These are phyloP conservation scores for Origma solitaria DNA, from an alignment of 2,113 vertebrate genomes.

Conservation along the genomic window DNA sequence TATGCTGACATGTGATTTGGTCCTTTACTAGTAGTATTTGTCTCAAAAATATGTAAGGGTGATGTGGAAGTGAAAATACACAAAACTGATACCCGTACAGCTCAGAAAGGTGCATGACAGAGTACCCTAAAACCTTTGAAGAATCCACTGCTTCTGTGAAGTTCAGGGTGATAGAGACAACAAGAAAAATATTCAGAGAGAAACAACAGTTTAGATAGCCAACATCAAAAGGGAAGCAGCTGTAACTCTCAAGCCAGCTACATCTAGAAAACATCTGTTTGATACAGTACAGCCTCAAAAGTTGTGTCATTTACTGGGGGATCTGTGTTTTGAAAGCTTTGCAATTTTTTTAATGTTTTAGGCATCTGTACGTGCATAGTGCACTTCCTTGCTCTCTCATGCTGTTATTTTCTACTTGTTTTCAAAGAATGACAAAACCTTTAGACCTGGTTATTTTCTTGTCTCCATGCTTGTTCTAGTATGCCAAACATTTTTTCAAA, in stretches of 20 bases:
- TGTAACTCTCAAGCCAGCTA: neutral
- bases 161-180: neutral
- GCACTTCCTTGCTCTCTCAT: neutral
- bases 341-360: neutral
- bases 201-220: neutral
- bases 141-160: neutral
- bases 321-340: neutral
- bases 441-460: neutral
- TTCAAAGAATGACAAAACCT: neutral
- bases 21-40: neutral
- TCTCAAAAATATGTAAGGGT: neutral
- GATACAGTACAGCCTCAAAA: neutral
- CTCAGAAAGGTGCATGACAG: neutral
- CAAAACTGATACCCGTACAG: neutral
- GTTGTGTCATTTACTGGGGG: neutral
- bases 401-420: conserved; percentile 5
- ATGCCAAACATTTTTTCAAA: neutral
- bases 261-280: neutral
- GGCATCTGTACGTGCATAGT: neutral
- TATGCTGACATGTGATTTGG: neutral
- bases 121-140: neutral
- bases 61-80: neutral
- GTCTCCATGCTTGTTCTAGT: neutral
- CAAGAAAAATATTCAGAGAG: neutral
- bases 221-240: neutral